Evolutionary conservation across 2,888 invertebrate genomes (phyloP).

Genomic region (Leptopilina syphax): DNA sequence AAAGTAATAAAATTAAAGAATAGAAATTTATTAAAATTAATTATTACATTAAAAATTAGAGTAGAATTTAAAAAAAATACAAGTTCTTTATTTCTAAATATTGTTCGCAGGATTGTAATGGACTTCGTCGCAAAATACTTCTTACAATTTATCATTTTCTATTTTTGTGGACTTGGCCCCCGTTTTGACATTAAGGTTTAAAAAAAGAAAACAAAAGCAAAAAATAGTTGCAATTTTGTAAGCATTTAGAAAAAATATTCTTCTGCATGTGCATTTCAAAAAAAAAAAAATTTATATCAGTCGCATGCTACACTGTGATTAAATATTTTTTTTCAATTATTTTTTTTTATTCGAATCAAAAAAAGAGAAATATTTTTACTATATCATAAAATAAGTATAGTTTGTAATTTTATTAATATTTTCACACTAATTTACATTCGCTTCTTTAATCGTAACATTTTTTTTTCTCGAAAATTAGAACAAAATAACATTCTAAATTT

Average conservation of each 20-base stretch:
- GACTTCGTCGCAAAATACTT: slow-evolving; percentile 2
- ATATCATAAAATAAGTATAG: not conserved
- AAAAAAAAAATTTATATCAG: not conserved
- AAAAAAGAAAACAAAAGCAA: slow-evolving; percentile 1
- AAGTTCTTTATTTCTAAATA: not conserved
- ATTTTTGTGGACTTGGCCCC: slow-evolving; percentile 32
- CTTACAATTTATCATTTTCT: slow-evolving; percentile 21
- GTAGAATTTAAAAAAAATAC: not conserved
- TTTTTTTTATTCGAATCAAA: not conserved
- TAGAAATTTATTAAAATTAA: no score
- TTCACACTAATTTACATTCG: no score
- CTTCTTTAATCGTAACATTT: not conserved
- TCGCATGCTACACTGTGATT: slow-evolving; percentile 10
- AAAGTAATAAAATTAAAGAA: no score
- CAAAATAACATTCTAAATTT: not conserved
- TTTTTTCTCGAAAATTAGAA: not conserved
- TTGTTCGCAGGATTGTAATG: slow-evolving; percentile 29
- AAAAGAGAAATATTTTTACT: not conserved
- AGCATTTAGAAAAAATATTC: slow-evolving; percentile 10
- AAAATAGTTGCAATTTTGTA: slow-evolving; percentile 19
- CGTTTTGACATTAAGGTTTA: not conserved
- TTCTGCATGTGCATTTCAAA: slow-evolving; percentile 7
- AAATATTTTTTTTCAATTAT: not conserved
- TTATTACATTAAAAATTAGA: no score
- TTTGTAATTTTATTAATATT: slow-evolving; percentile 1